A percentile compares a stretch with the other conserved stretches of the same genome.
These are phyloP conservation scores for Branchipolynoe longqiensis DNA, from an alignment of 2,888 invertebrate genomes.

Conservation along the genomic window DNA sequence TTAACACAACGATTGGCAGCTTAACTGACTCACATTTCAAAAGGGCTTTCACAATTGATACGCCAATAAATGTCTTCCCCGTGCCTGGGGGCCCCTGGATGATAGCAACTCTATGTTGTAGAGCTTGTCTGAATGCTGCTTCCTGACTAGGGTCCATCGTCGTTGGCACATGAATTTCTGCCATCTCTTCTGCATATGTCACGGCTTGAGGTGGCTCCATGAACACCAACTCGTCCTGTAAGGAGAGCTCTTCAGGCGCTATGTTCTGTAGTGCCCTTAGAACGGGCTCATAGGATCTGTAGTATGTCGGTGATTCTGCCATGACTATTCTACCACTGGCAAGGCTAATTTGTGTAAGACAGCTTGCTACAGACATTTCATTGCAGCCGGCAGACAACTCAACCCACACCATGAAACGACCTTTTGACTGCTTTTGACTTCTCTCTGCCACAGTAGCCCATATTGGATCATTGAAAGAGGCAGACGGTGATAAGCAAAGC, in stretches of 20 bases:
- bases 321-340: slow-evolving; percentile 81
- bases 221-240: slow-evolving; percentile 87
- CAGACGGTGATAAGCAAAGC: slow-evolving; percentile 62
- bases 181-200: slow-evolving; percentile 70
- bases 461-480: slow-evolving; percentile 63
- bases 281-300: slow-evolving; percentile 89
- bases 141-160: slow-evolving; percentile 75
- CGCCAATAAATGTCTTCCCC: slow-evolving; percentile 91
- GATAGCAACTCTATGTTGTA: slow-evolving; percentile 78
- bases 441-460: slow-evolving; percentile 65
- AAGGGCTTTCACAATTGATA: slow-evolving; percentile 87
- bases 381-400: slow-evolving; percentile 63
- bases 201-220: slow-evolving; percentile 76
- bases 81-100: slow-evolving; percentile 90
- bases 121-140: slow-evolving; percentile 74
- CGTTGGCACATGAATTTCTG: neutral
- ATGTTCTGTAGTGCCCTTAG: slow-evolving; percentile 86
- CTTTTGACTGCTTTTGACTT: slow-evolving; percentile 56
- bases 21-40: slow-evolving; percentile 84
- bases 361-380: slow-evolving; percentile 14
- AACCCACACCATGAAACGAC: slow-evolving; percentile 57
- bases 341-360: slow-evolving; percentile 34
- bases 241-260: slow-evolving; percentile 85
- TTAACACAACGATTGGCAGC: slow-evolving; percentile 79
- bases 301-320: slow-evolving; percentile 89